Evolutionary conservation across 1,140 invertebrate genomes (phyloP).

Genomic region (Melanaphis sacchari): DNA sequence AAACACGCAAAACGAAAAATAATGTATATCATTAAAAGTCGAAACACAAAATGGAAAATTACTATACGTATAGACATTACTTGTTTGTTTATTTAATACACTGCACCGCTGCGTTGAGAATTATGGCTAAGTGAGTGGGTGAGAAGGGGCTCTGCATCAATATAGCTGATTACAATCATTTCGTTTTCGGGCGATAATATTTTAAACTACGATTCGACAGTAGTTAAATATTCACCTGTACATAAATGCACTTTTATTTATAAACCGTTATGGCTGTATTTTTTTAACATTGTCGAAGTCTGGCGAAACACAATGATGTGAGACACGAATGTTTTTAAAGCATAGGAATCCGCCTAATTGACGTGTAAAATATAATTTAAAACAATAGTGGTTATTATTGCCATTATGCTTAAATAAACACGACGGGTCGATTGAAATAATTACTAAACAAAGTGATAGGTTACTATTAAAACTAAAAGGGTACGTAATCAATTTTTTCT

Average conservation of each 20-base stretch:
- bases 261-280: background rate
- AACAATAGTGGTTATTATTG: background rate
- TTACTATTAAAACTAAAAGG: background rate
- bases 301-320: background rate
- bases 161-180: constrained; percentile 14
- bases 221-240: background rate
- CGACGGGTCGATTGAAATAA: background rate
- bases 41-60: constrained; percentile 21
- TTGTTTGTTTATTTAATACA: constrained; percentile 15
- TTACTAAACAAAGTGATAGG: background rate
- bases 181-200: background rate
- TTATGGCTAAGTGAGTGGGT: background rate
- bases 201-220: background rate
- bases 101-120: background rate
- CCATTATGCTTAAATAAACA: background rate
- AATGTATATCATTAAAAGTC: constrained; percentile 4
- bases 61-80: background rate
- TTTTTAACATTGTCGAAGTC: background rate
- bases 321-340: background rate
- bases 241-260: background rate
- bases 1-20: constrained; percentile 23
- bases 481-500: background rate
- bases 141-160: background rate
- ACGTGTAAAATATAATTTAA: background rate
- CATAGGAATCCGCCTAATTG: background rate